phyloP scores from a whole-genome alignment of 2,888 invertebrate genomes.

The Chironomus riparius region DNA sequence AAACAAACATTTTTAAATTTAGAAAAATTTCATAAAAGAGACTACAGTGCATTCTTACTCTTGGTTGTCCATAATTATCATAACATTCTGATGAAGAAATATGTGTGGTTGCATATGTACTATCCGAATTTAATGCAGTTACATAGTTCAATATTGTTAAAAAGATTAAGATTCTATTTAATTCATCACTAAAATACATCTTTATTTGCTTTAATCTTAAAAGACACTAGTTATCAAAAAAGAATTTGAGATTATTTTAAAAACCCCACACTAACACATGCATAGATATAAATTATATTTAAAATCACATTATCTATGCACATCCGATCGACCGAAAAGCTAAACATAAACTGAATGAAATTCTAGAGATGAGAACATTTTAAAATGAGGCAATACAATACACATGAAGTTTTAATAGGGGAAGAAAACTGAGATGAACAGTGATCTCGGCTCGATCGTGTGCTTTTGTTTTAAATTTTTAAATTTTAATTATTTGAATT shows the following conservation, averaged over 20 bases:
- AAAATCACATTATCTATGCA: constrained; percentile 9
- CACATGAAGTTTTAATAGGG: neutral
- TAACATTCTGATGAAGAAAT: constrained; percentile 41
- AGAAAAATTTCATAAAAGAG: too few species aligned
- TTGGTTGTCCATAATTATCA: constrained; percentile 47
- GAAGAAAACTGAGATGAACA: too few species aligned
- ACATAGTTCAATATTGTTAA: neutral
- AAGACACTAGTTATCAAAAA: constrained; percentile 16
- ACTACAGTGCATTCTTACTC: constrained; percentile 39
- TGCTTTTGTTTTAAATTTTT: too few species aligned
- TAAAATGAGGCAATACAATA: neutral
- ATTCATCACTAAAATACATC: neutral
- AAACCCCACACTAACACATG: constrained; percentile 18
- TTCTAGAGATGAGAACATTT: neutral
- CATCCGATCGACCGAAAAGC: constrained; percentile 17
- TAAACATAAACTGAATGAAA: constrained; percentile 17
- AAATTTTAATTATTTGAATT: too few species aligned
- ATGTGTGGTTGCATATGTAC: constrained; percentile 21
- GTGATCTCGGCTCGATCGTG: too few species aligned
- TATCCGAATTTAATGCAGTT: constrained; percentile 4
- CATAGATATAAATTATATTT: neutral
- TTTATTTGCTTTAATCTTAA: neutral
- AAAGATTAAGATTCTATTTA: neutral
- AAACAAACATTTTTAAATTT: neutral
- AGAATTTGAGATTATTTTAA: constrained; percentile 15